Percentiles rank a stretch among this genome's conserved stretches.
Evolutionary conservation across 2,888 invertebrate genomes (phyloP).

Genomic region (Chelonus formosanus): DNA sequence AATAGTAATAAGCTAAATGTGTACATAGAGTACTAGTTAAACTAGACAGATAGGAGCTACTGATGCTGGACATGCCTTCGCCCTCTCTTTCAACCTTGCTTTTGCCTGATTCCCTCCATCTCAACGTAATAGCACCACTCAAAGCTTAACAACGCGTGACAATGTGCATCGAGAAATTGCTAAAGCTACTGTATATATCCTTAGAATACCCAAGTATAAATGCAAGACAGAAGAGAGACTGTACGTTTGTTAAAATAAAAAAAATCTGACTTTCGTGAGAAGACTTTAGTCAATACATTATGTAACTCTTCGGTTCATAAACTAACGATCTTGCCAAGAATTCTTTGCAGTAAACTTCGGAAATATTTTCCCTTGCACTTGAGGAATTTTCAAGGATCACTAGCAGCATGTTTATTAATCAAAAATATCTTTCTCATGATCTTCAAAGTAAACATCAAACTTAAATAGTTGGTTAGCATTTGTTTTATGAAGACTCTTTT

Average conservation of each 20-base stretch:
- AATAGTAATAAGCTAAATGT: conserved; percentile 39
- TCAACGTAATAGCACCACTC: conserved; percentile 56
- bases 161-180: conserved; percentile 60
- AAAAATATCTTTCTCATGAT: conserved; percentile 9
- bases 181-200: conserved; percentile 48
- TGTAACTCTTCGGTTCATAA: conserved; percentile 61
- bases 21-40: conserved; percentile 11
- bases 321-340: conserved; percentile 52
- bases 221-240: not conserved
- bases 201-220: conserved; percentile 31
- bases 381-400: conserved; percentile 21
- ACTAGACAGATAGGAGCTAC: not conserved
- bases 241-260: not conserved
- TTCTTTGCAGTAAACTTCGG: conserved; percentile 36
- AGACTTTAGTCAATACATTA: conserved; percentile 56
- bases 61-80: conserved; percentile 3
- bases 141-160: conserved; percentile 63
- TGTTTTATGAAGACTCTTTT: no score
- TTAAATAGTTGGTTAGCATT: not conserved
- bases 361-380: not conserved
- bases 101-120: conserved; percentile 24
- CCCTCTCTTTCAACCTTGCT: not conserved
- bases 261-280: conserved; percentile 45
- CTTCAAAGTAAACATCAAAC: not conserved
- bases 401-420: conserved; percentile 10